Conservation (phyloP, 2,797 vertebrate species). For the Sciaenops ocellatus region DNA sequence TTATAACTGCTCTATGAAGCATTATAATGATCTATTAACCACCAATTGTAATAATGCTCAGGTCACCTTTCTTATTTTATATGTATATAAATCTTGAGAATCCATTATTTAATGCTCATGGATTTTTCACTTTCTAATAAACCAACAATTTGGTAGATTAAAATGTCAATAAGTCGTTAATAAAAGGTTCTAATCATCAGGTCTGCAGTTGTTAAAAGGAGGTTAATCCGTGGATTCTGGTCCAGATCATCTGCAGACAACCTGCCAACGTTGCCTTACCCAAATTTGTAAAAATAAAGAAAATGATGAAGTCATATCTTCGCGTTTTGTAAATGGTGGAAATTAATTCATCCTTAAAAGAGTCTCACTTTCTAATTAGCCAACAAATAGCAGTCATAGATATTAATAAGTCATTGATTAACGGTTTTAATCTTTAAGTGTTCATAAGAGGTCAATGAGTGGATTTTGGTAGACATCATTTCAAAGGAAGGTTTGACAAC, state of each 20-base stretch:
- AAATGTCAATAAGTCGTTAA: neutral
- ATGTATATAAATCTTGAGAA: neutral
- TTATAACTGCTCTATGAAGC: neutral
- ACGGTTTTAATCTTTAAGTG: neutral
- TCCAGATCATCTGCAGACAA: neutral
- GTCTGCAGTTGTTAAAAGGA: neutral
- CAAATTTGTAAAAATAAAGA: neutral
- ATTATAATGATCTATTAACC: neutral
- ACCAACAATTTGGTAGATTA: neutral
- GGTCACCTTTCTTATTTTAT: neutral
- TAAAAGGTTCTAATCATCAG: neutral
- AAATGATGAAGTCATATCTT: neutral
- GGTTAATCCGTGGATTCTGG: neutral
- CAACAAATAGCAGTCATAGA: neutral
- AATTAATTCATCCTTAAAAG: neutral
- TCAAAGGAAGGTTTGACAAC: neutral
- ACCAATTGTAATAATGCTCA: neutral
- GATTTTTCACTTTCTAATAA: neutral
- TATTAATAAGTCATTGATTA: neutral
- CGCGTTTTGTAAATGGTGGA: slow-evolving; percentile 1
- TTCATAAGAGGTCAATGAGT: neutral
- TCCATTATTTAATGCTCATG: neutral
- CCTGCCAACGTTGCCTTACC: neutral
- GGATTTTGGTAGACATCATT: neutral
- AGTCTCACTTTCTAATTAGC: neutral